A percentile compares a stretch with the other conserved stretches of the same genome.
These are phyloP conservation scores for Nephila pilipes DNA, from an alignment of 1,140 invertebrate species.

Conservation along the genomic window DNA sequence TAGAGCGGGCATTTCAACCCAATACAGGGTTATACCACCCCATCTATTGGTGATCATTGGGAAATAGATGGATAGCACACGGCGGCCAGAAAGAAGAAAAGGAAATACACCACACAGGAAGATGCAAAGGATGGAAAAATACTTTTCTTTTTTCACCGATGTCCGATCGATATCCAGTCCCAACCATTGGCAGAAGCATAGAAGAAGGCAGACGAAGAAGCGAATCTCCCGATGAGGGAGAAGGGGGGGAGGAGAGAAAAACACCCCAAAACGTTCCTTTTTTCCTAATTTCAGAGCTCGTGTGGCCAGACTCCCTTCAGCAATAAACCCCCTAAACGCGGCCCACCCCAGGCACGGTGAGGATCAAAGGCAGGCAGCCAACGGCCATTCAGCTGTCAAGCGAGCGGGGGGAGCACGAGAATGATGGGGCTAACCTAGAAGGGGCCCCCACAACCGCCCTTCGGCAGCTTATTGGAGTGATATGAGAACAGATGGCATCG, in stretches of 20 bases:
- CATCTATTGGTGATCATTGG: conserved; percentile 12
- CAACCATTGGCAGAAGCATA: too few species aligned
- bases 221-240: neutral
- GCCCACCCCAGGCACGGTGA: neutral
- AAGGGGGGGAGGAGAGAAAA: neutral
- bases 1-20: neutral
- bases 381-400: conserved; percentile 67
- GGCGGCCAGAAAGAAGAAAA: neutral
- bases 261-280: conserved; percentile 27
- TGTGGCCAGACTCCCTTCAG: neutral
- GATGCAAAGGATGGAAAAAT: conserved; percentile 38
- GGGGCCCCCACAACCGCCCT: conserved; percentile 68
- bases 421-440: conserved; percentile 53
- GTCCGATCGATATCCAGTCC: conserved; percentile 42
- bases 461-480: neutral
- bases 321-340: conserved; percentile 53
- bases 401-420: conserved; percentile 21
- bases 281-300: conserved; percentile 25
- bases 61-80: neutral
- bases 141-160: conserved; percentile 30
- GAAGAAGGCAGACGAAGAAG: conserved; percentile 40
- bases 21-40: neutral
- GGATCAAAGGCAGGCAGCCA: conserved; percentile 36
- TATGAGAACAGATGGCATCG: conserved; percentile 66
- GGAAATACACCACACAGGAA: neutral